These are phyloP conservation scores for Eretmochelys imbricata DNA, from an alignment of 2,113 vertebrate genomes.

Conservation along the genomic window DNA sequence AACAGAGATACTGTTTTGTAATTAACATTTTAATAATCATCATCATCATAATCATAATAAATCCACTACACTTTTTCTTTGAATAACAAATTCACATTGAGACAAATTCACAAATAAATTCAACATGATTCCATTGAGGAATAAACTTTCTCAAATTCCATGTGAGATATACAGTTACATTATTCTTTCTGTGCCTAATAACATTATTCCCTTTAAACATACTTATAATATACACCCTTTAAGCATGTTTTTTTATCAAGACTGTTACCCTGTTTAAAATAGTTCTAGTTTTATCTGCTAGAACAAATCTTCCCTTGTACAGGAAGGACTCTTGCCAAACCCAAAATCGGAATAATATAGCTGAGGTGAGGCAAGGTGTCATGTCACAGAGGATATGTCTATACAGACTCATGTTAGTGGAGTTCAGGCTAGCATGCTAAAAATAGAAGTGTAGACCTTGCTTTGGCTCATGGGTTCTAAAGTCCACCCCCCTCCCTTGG, in stretches of 20 bases:
- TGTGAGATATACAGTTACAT: background rate
- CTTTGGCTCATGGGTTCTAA: background rate
- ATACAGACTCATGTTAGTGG: background rate
- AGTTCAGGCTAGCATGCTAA: background rate
- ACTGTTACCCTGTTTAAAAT: background rate
- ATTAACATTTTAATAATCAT: background rate
- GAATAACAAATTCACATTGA: background rate
- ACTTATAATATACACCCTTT: background rate
- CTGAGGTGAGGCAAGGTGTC: background rate
- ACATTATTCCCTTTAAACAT: background rate
- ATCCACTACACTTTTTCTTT: background rate
- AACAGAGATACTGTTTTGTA: background rate
- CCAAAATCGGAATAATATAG: background rate
- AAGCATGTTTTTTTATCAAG: background rate
- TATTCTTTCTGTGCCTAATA: background rate
- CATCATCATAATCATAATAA: background rate
- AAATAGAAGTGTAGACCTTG: background rate
- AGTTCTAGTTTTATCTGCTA: background rate
- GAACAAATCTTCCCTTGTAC: background rate
- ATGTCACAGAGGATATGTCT: background rate
- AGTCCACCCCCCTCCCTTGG: background rate
- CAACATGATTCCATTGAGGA: background rate
- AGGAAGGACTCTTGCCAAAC: slow-evolving; percentile 19
- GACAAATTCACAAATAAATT: too few species aligned
- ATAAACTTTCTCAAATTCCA: background rate